phyloP scores from a whole-genome alignment of 2,888 invertebrate species.

The Lymantria dispar region DNA sequence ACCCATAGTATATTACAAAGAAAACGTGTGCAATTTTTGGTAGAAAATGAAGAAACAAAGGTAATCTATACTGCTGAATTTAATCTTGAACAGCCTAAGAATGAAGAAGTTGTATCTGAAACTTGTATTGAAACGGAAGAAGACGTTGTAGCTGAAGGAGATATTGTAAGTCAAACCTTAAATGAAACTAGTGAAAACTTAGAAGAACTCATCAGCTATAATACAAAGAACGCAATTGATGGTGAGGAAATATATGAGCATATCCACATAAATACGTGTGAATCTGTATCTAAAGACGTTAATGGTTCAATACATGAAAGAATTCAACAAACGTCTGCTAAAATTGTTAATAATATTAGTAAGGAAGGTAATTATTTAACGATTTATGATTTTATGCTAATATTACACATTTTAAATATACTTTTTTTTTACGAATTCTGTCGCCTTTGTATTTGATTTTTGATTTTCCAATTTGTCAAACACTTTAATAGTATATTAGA shows the following conservation, averaged over 20 bases:
- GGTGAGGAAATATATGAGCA: slow-evolving; percentile 37
- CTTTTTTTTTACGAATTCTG: too few species aligned
- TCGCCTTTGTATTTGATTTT: too few species aligned
- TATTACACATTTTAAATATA: too few species aligned
- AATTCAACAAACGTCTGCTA: slow-evolving; percentile 16
- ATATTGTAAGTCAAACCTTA: slow-evolving; percentile 66
- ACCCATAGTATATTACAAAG: slow-evolving; percentile 72
- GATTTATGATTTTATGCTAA: too few species aligned
- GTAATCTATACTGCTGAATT: slow-evolving; percentile 76
- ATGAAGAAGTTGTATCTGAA: slow-evolving; percentile 40
- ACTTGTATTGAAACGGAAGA: slow-evolving; percentile 48
- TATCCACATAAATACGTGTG: slow-evolving; percentile 29
- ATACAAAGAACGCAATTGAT: slow-evolving; percentile 8
- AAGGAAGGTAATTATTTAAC: slow-evolving; percentile 44
- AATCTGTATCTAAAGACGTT: slow-evolving; percentile 38
- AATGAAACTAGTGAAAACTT: slow-evolving; percentile 39
- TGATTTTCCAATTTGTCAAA: too few species aligned
- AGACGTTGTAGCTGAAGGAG: slow-evolving; percentile 61
- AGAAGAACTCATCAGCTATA: slow-evolving; percentile 43
- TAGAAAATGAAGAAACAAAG: slow-evolving; percentile 83
- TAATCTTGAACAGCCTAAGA: slow-evolving; percentile 61
- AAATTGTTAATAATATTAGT: slow-evolving; percentile 14
- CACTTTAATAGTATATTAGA: too few species aligned
- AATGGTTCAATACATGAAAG: slow-evolving; percentile 15
- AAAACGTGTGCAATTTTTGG: slow-evolving; percentile 88